Evolutionary conservation across 2,113 vertebrate species (phyloP), one percentile per base, ranked within the genome.

Genomic region (Zapornia atra): DNA sequence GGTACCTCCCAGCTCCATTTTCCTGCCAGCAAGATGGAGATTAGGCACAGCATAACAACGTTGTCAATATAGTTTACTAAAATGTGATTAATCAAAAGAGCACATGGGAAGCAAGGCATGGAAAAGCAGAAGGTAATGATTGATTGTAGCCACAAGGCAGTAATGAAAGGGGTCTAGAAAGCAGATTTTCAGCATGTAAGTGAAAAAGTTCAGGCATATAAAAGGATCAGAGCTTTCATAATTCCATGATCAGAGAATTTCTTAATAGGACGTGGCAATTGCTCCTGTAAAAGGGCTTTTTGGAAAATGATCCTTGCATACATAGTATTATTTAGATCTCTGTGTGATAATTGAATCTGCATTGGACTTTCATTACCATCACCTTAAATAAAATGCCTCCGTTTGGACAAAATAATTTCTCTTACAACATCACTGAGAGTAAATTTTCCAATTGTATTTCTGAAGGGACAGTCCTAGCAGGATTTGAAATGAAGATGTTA

Each of bases 191-290:
- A 82, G 61, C 8, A 0, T 63, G 65, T 42, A 85, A 76, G 61
- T 69, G 66, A 85, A 94, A 88, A 94, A 78, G 22, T 81, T 96
- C 61, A 96, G 72, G 68, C 82, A 70, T 96, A 84, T 90, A 68
- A 90, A 86, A 84, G 80, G 90, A 92, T 88, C 82, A 90, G 95
- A 92, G 44, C 64, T 82, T 93, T 90, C 59, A 60, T 48, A 81
- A 92, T 95, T 88, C 86, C 38, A n/a, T 92, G 88, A 96, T 96
- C 86, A 96, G 77, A 96, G 81, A 38, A 64, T 24, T 91, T 56
- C 72, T 79, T 96, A 94, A 97, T 40, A 86, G 33, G 88, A 81
- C 26, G 48, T 31, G 83, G 57, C 91, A 94, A 88, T 48, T 88
- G 64, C 34, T 92, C 46, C 59, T 70, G 46, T 78, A 73, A 90